Conservation (phyloP, 2,797 vertebrate species). For the Mycteria americana region DNA sequence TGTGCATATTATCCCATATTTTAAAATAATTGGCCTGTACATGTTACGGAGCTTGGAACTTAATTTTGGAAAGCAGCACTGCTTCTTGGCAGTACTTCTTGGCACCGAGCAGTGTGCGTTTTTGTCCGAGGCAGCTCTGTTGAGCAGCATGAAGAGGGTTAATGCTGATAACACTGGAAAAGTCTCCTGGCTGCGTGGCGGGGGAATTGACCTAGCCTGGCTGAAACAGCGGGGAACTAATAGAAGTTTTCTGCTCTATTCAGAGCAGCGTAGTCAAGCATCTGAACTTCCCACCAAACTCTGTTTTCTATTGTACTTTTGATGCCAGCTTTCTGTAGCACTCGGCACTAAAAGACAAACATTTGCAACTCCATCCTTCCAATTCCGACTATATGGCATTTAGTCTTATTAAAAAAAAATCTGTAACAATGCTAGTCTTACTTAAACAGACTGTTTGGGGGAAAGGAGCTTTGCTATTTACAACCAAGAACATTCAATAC, state of each 20-base stretch:
- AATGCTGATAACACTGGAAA: conserved; percentile 27
- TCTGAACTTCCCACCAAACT: conserved; percentile 65
- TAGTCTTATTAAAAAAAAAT: not conserved
- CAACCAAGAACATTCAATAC: not conserved
- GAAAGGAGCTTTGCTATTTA: not conserved
- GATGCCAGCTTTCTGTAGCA: conserved; percentile 50
- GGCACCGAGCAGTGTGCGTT: not conserved
- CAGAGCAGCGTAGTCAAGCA: conserved; percentile 53
- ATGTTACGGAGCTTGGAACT: not conserved
- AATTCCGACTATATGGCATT: not conserved
- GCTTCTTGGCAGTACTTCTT: not conserved
- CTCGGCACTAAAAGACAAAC: conserved; percentile 26
- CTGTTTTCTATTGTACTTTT: conserved; percentile 63
- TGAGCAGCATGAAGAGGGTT: conserved; percentile 28
- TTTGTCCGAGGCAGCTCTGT: not conserved
- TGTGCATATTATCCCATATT: not conserved
- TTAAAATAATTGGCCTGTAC: not conserved
- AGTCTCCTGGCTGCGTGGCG: conserved; percentile 22
- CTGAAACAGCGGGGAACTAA: conserved; percentile 63
- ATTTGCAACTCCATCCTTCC: conserved; percentile 19
- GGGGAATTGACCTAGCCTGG: conserved; percentile 26
- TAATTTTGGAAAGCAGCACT: not conserved
- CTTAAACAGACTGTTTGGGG: not conserved
- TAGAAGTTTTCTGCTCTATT: conserved; percentile 60
- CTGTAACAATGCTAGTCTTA: not conserved